Evolutionary conservation across 2,888 invertebrate genomes (phyloP), one percentile per base, ranked within the genome.

Genomic region (Monoplex corrugatus): DNA sequence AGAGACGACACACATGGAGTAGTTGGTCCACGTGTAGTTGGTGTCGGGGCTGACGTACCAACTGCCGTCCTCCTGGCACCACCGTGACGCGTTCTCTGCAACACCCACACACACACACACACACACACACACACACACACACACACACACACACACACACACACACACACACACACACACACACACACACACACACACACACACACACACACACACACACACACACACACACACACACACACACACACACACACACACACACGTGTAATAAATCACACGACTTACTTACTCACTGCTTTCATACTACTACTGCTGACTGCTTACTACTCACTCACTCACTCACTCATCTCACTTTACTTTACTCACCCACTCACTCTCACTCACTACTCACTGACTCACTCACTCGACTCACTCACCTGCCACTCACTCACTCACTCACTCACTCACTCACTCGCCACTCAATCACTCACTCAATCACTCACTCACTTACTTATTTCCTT

Each of bases 11-110:
- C 91, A 91, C 28, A 68, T 68, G n/a, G 87, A 89, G 86, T 89
- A 91, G 87, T 92, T 90, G 0, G 92, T 91, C 92, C 91, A 92
- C 23, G 89, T 90, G 28, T 72, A 57, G 72, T 90, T 88, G n/a
- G 80, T 84, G 8, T 50, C 72, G 0, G 86, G 88, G 72, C 89
- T 84, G 3, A 91, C 89, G 50, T 72, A 90, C 92, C 92, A 92
- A 10, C 87, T 88, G 28, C 92, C 92, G 32, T 91, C 88, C 8
- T 90, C 87, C 84, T 38, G 50, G 84, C 84, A 84, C 35, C 35
- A 23, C 38, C 84, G 84, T 2, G 35, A 57, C 57, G 84, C 84
- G 57, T 84, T 84, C 57, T 84, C 84, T 84, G 84, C 84, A 84
- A 57, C 10, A 57, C 57, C 16, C 28, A 57, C 3, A 57, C 57